Base-by-base conservation (phyloP, 2,888 invertebrate species). In the Alviniconcha strummeri region DNA sequence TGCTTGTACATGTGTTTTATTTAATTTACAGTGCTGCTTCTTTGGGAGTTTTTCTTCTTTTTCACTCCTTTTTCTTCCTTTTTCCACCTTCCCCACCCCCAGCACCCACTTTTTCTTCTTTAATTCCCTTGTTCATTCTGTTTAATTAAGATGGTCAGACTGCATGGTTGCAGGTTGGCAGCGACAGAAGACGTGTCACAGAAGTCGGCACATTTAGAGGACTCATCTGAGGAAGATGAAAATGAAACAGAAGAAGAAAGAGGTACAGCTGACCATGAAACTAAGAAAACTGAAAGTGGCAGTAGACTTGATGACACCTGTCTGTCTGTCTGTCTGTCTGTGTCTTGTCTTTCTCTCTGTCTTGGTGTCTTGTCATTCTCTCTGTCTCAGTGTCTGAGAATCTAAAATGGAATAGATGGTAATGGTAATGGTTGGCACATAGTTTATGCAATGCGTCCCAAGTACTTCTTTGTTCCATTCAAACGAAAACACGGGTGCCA, bases 181-280 rank as follows among this genome's bases (percentile, higher is more conserved):
- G 71, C 67, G 5, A 57, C 79, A n/a, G 71, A 60, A 4, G 60
- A 82, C 17, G 15, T 15, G 36, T 13, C 77, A 56, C 60, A 56
- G 57, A 81, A 81, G 17, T 56, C 64, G 5, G 74, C 67, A 15
- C 13, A 60, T 72, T 76, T 83, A 15, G 87, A 84, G 2, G 86
- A 84, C 9, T 87, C 86, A 5, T 79, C 95, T 85, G 95, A 95
- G 72, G 92, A 92, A 8, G 91, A 95, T 71, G 94, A 94, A 90
- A 94, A 95, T 15, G 95, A 96, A 90, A 95, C 95, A 13, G 96
- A 95, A 84, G 96, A 96, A 88, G 95, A 95, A 88, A 95, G 95
- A 92, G 95, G 95, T 94, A n/a, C 72, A 17, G 8, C n/a, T 36
- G 15, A 67, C 17, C 67, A 67, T 17, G 36, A 36, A 36, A 36